Conservation (phyloP, 2,797 vertebrate genomes). For the Spea hammondii region DNA sequence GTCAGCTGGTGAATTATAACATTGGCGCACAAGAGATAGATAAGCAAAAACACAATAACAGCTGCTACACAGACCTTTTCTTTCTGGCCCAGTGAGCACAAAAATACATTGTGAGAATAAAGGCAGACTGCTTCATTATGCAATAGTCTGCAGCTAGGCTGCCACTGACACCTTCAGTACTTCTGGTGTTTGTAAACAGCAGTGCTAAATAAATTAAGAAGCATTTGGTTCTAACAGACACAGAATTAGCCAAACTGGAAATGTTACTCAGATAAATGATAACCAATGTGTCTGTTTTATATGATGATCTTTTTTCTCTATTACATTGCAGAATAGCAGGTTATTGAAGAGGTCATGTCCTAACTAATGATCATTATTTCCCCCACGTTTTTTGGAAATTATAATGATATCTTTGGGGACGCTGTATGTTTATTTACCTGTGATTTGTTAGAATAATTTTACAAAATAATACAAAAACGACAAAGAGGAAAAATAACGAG, state of each 20-base stretch:
- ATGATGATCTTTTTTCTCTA: background rate
- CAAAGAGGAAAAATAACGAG: too few species aligned
- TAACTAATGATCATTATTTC: too few species aligned
- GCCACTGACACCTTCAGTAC: slow-evolving; percentile 52
- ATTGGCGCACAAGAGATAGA: slow-evolving; percentile 72
- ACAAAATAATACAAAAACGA: too few species aligned
- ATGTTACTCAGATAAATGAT: background rate
- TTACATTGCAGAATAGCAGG: too few species aligned
- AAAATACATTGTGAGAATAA: slow-evolving; percentile 77
- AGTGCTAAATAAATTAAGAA: slow-evolving; percentile 2
- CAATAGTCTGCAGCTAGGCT: slow-evolving; percentile 68
- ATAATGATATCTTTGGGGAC: too few species aligned
- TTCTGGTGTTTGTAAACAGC: slow-evolving; percentile 44
- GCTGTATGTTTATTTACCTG: too few species aligned
- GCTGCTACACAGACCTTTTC: slow-evolving; percentile 76
- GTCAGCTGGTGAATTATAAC: slow-evolving; percentile 79
- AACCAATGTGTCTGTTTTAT: background rate
- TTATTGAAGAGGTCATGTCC: too few species aligned
- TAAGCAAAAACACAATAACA: slow-evolving; percentile 74
- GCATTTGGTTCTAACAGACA: slow-evolving; percentile 20
- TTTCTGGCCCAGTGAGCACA: slow-evolving; percentile 75
- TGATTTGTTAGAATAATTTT: too few species aligned
- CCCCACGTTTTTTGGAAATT: too few species aligned
- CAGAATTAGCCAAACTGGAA: background rate
- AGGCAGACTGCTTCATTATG: slow-evolving; percentile 79